These are phyloP conservation scores for Chymomyza caudatula DNA, from an alignment of 2,888 invertebrate species.

Conservation along the genomic window DNA sequence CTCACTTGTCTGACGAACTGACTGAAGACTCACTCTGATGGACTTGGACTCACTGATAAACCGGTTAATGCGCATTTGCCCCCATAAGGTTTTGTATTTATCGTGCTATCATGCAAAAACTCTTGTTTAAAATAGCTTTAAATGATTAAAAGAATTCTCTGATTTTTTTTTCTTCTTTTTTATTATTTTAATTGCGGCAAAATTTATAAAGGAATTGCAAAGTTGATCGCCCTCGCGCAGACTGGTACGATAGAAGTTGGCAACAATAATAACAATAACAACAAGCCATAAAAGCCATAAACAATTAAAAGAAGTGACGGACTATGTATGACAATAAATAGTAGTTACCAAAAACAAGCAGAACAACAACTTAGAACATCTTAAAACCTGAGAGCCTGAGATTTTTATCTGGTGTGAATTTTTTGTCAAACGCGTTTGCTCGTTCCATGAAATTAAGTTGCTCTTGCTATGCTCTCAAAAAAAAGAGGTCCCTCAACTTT, in stretches of 20 bases:
- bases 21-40: neutral
- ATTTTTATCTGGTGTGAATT: conserved; percentile 58
- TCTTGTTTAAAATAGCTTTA: neutral
- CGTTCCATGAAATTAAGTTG: conserved; percentile 32
- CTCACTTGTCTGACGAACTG: neutral
- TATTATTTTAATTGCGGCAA: conserved; percentile 36
- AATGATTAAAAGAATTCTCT: neutral
- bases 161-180: neutral
- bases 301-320: conserved; percentile 68
- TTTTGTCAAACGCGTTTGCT: conserved; percentile 19
- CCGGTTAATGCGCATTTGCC: conserved; percentile 53
- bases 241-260: conserved; percentile 52
- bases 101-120: neutral
- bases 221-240: conserved; percentile 71
- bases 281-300: conserved; percentile 29
- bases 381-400: conserved; percentile 13
- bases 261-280: conserved; percentile 15
- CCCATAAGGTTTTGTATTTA: conserved; percentile 29
- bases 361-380: conserved; percentile 28
- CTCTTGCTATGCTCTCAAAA: neutral
- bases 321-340: conserved; percentile 57
- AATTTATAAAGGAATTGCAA: conserved; percentile 37
- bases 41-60: conserved; percentile 30
- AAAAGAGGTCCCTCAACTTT: neutral
- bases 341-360: conserved; percentile 16